phyloP scores from a whole-genome alignment of 2,888 invertebrate genomes.

The Caenorhabditis imperialis region DNA sequence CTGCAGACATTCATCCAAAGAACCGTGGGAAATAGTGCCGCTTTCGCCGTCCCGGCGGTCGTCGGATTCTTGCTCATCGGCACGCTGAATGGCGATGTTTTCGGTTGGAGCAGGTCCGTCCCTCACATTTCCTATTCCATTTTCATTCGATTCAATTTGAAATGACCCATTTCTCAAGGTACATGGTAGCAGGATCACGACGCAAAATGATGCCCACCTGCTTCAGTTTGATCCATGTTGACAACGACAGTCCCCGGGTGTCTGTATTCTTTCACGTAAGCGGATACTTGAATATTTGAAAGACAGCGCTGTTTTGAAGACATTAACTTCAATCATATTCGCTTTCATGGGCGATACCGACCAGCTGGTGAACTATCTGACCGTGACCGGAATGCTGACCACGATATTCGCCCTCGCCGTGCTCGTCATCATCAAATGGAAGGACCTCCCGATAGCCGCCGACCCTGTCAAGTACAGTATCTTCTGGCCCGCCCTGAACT shows the following conservation, averaged over 20 bases:
- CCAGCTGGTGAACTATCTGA: conserved; percentile 60
- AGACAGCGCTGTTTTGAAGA: conserved; percentile 14
- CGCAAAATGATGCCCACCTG: conserved; percentile 63
- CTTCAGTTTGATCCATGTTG: conserved; percentile 60
- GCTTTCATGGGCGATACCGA: conserved; percentile 63
- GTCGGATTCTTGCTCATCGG: conserved; percentile 64
- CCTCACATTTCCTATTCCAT: no score
- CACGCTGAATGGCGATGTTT: conserved; percentile 63
- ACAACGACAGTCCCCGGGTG: conserved; percentile 63
- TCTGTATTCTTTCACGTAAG: conserved; percentile 61
- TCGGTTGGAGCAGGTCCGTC: conserved; percentile 59
- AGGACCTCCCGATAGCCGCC: conserved; percentile 54
- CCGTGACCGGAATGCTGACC: conserved; percentile 56
- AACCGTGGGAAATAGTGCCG: conserved; percentile 58
- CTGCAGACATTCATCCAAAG: conserved; percentile 58
- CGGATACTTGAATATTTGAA: background rate
- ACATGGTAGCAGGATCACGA: conserved; percentile 63
- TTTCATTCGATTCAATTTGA: background rate
- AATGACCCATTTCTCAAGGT: conserved; percentile 49
- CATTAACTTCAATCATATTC: conserved; percentile 53
- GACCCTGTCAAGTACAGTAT: conserved; percentile 60
- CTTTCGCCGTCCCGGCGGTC: conserved; percentile 60
- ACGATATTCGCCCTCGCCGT: conserved; percentile 54
- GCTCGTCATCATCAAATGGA: conserved; percentile 62
- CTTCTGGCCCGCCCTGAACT: conserved; percentile 57